Evolutionary conservation across 2,888 invertebrate species (phyloP).

Genomic region (Athripsodes cinereus): DNA sequence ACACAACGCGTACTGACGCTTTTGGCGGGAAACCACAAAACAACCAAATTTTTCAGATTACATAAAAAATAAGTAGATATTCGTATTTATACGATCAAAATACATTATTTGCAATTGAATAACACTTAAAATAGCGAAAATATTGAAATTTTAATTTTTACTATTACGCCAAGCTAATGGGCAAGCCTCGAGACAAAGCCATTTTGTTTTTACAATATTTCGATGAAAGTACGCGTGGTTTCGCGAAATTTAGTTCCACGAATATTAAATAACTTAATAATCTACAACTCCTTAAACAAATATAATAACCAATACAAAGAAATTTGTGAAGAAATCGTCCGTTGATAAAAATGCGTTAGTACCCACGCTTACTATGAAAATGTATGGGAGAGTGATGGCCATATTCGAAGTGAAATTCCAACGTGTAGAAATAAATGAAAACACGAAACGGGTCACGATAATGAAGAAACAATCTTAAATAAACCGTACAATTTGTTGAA

Average conservation of each 20-base stretch:
- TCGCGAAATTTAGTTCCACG: slow-evolving; percentile 38
- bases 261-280: slow-evolving; percentile 42
- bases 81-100: slow-evolving; percentile 13
- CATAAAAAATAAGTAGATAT: slow-evolving; percentile 20
- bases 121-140: slow-evolving; percentile 30
- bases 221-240: slow-evolving; percentile 34
- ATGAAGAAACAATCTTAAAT: slow-evolving; percentile 37
- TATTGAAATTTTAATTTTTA: slow-evolving; percentile 23
- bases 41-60: slow-evolving; percentile 30
- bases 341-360: slow-evolving; percentile 24
- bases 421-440: slow-evolving; percentile 37
- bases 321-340: slow-evolving; percentile 51
- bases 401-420: slow-evolving; percentile 52
- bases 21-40: slow-evolving; percentile 48
- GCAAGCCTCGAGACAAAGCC: slow-evolving; percentile 42
- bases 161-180: slow-evolving; percentile 23
- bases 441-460: slow-evolving; percentile 38
- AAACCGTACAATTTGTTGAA: slow-evolving; percentile 38
- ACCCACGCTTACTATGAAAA: slow-evolving; percentile 37
- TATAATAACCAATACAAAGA: slow-evolving; percentile 42
- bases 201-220: slow-evolving; percentile 54
- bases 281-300: slow-evolving; percentile 48
- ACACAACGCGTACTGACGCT: slow-evolving; percentile 34
- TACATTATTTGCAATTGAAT: slow-evolving; percentile 6
- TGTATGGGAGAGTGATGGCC: slow-evolving; percentile 49